phyloP scores from a whole-genome alignment of 2,113 vertebrate species.

The Glaucidium brasilianum region DNA sequence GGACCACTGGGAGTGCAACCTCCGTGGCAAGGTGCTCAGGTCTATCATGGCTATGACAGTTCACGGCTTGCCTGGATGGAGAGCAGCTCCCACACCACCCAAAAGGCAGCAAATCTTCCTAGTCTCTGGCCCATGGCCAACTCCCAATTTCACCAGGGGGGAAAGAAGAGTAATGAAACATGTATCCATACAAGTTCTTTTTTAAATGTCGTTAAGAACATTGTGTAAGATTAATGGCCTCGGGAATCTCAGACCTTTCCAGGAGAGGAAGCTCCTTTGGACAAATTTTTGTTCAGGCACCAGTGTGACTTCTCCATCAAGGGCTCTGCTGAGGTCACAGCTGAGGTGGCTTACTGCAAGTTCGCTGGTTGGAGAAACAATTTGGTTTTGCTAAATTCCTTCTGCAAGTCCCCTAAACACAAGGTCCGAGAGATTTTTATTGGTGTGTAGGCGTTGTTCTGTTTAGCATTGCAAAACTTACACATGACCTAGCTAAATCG shows the following conservation, averaged over 20 bases:
- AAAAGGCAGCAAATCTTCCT: background rate
- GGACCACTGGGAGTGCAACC: background rate
- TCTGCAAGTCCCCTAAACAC: background rate
- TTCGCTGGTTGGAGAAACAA: background rate
- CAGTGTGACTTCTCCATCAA: background rate
- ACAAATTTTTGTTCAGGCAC: background rate
- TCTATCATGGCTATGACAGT: accelerated
- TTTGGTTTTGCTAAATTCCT: background rate
- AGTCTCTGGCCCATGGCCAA: background rate
- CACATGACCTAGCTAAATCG: background rate
- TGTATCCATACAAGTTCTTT: background rate
- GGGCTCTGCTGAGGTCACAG: background rate
- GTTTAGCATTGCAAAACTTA: background rate
- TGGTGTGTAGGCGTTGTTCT: background rate
- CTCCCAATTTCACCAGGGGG: accelerated
- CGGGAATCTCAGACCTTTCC: background rate
- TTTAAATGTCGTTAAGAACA: background rate
- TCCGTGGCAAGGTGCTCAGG: background rate
- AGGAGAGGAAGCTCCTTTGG: background rate
- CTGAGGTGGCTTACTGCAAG: background rate
- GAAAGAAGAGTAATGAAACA: background rate
- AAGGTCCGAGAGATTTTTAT: background rate
- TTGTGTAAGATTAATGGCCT: background rate
- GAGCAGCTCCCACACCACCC: background rate
- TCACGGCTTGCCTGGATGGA: background rate